These are phyloP conservation scores for Sinocyclocheilus grahami DNA, from an alignment of 2,113 vertebrate species.

Conservation along the genomic window DNA sequence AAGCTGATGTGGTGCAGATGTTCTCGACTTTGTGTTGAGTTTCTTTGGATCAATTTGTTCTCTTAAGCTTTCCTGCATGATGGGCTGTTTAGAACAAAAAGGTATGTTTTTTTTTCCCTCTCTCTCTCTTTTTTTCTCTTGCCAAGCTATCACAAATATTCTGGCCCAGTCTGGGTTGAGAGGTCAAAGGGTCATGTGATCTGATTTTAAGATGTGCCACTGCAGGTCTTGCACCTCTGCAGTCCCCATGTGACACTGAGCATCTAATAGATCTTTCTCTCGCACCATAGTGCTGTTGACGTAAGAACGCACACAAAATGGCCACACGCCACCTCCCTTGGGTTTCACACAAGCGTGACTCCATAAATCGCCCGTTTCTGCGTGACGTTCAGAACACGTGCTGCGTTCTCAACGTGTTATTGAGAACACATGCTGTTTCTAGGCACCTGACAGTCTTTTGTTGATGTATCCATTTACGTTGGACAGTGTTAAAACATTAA, in stretches of 20 bases:
- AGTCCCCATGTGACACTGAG: constrained; percentile 48
- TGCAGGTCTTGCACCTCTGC: neutral
- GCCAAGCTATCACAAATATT: neutral
- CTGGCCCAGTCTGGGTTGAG: neutral
- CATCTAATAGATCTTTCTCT: constrained; percentile 68
- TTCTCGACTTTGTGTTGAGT: neutral
- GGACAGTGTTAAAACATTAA: constrained; percentile 14
- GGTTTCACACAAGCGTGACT: constrained; percentile 17
- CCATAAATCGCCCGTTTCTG: neutral
- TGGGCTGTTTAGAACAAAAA: neutral
- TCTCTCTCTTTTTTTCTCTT: neutral
- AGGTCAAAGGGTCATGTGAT: constrained; percentile 32
- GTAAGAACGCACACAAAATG: constrained; percentile 59
- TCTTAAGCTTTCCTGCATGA: neutral
- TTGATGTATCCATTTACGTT: neutral
- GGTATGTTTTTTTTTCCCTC: neutral
- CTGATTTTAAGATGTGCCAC: constrained; percentile 25
- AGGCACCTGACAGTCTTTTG: neutral
- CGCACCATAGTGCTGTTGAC: constrained; percentile 67
- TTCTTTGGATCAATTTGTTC: neutral
- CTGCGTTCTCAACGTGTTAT: neutral
- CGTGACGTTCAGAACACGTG: neutral
- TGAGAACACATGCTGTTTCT: neutral
- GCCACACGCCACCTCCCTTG: neutral
- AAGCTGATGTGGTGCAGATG: neutral